Base-by-base conservation (phyloP, 2,113 vertebrate species). In the Gadus macrocephalus region DNA sequence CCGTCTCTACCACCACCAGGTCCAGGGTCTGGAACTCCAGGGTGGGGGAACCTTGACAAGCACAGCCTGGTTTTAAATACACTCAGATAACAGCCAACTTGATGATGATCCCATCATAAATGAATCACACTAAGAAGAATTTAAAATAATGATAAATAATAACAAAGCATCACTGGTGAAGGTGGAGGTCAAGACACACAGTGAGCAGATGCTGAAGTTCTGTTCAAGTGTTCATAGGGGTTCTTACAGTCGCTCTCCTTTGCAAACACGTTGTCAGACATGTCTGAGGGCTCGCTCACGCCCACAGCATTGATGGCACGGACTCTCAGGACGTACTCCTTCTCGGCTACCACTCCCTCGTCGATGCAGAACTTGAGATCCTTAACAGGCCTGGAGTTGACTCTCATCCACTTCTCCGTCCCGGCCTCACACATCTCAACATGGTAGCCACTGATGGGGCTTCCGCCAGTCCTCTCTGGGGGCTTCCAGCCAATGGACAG, bases 331-430 rank as follows among this genome's bases (percentile, higher is more conserved):
- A 98, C 89, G 11, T 99, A 99, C 28, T 98, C 94, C 84, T 98
- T 99, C 83, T 98, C 97, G 12, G 97, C 94, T 82, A 96, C 89
- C 71, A 99, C 81, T 8, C 96, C 95, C 77, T 99, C 97, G 4
- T 96, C 95, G 16, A 94, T 93, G 67, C 93, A 92, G 89, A 88
- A 99, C 83, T 98, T 98, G 66, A 98, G 85, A 72, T 98, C 96
- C 92, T 98, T 98, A 67, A 99, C 88, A 59, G 96, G 95, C 15
- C 97, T 95, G 64, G 96, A 96, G 89, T 98, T 99, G 56, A 98
- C 91, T 78, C 95, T 88, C 96, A 98, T 98, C 97, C 97, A 99
- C 81, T 98, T 99, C 85, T 98, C 96, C 5, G 97, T 98, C 71
- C 97, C 97, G 14, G 94, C 94, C 83, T 95, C 94, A 2, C 96